These are phyloP conservation scores for Rhegmatorhina hoffmannsi DNA, from an alignment of 2,113 vertebrate genomes.

Conservation along the genomic window DNA sequence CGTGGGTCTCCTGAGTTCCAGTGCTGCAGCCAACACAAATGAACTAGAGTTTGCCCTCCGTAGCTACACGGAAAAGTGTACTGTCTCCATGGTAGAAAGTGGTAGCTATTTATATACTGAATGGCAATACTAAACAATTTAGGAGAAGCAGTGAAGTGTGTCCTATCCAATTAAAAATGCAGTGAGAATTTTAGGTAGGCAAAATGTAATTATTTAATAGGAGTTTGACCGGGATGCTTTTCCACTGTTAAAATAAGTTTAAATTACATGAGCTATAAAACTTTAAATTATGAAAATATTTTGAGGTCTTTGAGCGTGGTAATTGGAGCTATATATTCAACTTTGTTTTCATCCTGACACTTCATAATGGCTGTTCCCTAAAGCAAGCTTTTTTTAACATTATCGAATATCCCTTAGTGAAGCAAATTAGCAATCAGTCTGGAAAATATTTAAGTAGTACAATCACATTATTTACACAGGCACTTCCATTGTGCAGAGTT, in stretches of 20 bases:
- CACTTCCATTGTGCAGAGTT: conserved; percentile 4
- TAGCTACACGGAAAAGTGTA: neutral
- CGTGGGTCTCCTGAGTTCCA: neutral
- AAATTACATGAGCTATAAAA: conserved; percentile 30
- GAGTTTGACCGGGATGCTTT: conserved; percentile 43
- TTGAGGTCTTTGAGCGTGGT: conserved; percentile 44
- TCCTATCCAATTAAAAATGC: conserved; percentile 46
- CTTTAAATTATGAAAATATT: conserved; percentile 54
- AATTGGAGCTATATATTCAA: conserved; percentile 58
- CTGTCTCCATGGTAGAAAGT: neutral
- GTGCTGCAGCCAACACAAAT: neutral
- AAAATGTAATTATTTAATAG: conserved; percentile 60
- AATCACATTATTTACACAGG: conserved; percentile 45
- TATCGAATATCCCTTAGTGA: conserved; percentile 32
- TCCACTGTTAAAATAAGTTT: conserved; percentile 35
- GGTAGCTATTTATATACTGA: conserved; percentile 47
- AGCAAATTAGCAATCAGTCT: conserved; percentile 12
- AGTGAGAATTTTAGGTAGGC: conserved; percentile 47
- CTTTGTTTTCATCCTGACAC: conserved; percentile 50
- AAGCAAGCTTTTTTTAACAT: neutral
- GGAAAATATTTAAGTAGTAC: conserved; percentile 47
- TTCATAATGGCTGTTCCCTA: conserved; percentile 32
- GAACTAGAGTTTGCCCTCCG: neutral
- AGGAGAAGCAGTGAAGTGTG: conserved; percentile 36
- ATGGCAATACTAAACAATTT: conserved; percentile 54